These are phyloP conservation scores for Cirrhinus molitorella DNA, from an alignment of 2,797 vertebrate species.

Conservation along the genomic window DNA sequence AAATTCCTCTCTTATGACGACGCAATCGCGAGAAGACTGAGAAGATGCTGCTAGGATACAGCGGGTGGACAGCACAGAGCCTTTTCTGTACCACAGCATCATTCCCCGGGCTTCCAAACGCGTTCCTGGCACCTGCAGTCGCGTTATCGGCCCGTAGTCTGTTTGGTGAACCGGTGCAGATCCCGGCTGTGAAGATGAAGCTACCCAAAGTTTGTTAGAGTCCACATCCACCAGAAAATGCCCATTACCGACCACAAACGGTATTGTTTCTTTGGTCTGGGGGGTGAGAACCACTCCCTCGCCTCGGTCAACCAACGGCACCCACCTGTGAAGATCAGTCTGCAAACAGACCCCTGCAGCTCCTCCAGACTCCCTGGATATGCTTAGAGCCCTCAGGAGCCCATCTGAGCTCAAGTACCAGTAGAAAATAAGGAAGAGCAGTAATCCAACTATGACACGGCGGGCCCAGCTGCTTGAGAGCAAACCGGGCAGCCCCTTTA, in stretches of 20 bases:
- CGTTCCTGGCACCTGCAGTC: conserved; percentile 76
- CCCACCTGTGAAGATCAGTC: conserved; percentile 85
- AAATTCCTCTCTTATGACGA: conserved; percentile 90
- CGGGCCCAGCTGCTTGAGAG: conserved; percentile 95
- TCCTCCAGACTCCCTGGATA: conserved; percentile 74
- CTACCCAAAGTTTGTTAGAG: conserved; percentile 88
- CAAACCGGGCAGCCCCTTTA: conserved; percentile 91
- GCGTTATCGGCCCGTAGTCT: conserved; percentile 78
- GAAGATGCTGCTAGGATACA: conserved; percentile 75
- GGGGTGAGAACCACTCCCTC: conserved; percentile 81
- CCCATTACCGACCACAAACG: conserved; percentile 90
- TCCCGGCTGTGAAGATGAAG: conserved; percentile 77
- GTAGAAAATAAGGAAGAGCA: conserved; percentile 85
- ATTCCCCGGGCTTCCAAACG: conserved; percentile 78
- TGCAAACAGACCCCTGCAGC: conserved; percentile 83
- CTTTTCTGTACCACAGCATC: conserved; percentile 85
- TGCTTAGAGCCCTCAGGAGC: conserved; percentile 74
- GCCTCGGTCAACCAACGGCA: conserved; percentile 79
- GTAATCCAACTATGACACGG: conserved; percentile 83
- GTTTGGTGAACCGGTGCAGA: conserved; percentile 83
- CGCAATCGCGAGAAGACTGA: conserved; percentile 80
- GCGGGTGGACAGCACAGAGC: conserved; percentile 83
- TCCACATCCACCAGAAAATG: conserved; percentile 86
- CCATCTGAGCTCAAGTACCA: conserved; percentile 86
- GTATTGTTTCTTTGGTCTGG: conserved; percentile 72